Base-by-base conservation (phyloP, 1,140 invertebrate species). In the Drosophila lini region DNA sequence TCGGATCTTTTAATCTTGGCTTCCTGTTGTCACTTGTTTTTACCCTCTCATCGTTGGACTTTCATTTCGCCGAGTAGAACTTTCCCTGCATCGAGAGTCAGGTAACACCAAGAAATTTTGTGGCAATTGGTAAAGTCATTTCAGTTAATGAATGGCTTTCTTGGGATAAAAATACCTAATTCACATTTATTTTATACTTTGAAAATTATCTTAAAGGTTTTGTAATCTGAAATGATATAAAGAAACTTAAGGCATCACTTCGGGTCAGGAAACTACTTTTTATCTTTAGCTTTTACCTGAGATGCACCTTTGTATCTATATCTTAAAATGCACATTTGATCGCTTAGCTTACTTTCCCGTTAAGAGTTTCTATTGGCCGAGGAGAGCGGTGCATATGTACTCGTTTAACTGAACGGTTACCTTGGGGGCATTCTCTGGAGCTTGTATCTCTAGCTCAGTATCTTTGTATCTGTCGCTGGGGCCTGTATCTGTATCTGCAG, bases 11-110 rank as follows among this genome's bases (percentile, higher is more conserved):
- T 73, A 73, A 73, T 73, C 69, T 59, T 19, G 22, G 69, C 53
- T 73, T 71, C 69, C 69, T 73, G 67, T 73, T 71, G 67, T 73
- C 69, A 59, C 67, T 59, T 71, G 50, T 47, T 70, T 58, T 32
- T 36, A 36, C 36, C 10, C 32, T 71, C 53, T 50, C 68, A 48
- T 57, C 44, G 40, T 19, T 22, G 13, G 10, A 48, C 68, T 70
- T 70, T 58, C 68, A 22, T 40, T 69, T 67, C 8, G 15, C 6
- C 13, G 9, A 5, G 65, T 34, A 70, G 52, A 70, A 58, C 62
- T 69, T 68, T 69, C 65, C 31, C 61, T 45, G 22, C 38, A 41
- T 25, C 28, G 28, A 36, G 4, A 8, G 11, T 19, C 50, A 36
- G 32, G 55, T 57, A 57, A 19, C 10, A 31, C 6, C 13, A 45